A percentile compares a stretch with the other conserved stretches of the same genome.
These are phyloP conservation scores for Chrysomela aeneicollis DNA, from an alignment of 2,888 invertebrate genomes.

Conservation along the genomic window DNA sequence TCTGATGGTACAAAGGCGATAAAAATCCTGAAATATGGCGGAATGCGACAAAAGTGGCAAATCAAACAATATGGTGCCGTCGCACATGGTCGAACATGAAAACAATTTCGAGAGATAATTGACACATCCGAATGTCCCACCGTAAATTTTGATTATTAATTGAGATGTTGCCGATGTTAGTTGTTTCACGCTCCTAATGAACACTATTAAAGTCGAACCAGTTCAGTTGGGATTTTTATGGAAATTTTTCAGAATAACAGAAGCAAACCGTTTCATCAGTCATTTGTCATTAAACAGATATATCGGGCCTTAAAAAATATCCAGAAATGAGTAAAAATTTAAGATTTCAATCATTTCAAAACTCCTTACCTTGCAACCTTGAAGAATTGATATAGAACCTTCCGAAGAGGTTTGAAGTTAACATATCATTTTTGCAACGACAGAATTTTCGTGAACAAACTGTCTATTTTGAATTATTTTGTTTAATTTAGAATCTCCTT, in stretches of 20 bases:
- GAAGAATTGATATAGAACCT: too few species aligned
- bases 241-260: background rate
- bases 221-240: background rate
- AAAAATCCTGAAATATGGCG: slow-evolving; percentile 22
- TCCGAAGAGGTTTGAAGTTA: too few species aligned
- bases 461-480: too few species aligned
- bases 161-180: slow-evolving; percentile 11
- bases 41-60: slow-evolving; percentile 21
- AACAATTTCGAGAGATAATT: slow-evolving; percentile 27
- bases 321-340: too few species aligned
- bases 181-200: slow-evolving; percentile 18
- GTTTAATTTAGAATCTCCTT: too few species aligned
- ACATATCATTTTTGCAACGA: too few species aligned
- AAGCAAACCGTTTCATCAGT: background rate
- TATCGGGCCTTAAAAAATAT: too few species aligned
- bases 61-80: slow-evolving; percentile 31
- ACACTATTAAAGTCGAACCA: background rate
- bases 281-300: too few species aligned
- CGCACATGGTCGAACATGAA: slow-evolving; percentile 2
- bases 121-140: slow-evolving; percentile 20
- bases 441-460: too few species aligned
- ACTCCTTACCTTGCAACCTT: too few species aligned
- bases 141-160: slow-evolving; percentile 27
- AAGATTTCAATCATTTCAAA: too few species aligned
- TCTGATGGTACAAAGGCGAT: background rate